Evolutionary conservation across 2,113 vertebrate species (phyloP).

Genomic region (Andinoacara biseriatus): DNA sequence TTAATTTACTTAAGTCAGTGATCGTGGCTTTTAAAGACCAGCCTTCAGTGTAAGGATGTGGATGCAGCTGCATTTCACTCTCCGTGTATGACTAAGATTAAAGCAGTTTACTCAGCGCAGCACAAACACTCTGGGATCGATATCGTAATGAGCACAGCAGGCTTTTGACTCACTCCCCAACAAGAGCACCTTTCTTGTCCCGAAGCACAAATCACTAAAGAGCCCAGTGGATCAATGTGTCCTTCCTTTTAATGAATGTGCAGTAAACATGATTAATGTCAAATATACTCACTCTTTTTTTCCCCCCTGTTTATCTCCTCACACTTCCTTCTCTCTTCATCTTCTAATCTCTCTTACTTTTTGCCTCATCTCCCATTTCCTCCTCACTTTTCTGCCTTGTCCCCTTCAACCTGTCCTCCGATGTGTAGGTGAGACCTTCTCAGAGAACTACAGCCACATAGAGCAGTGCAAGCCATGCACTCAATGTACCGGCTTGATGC

Average conservation of each 20-base stretch:
- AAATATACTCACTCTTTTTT: constrained; percentile 59
- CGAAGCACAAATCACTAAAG: constrained; percentile 62
- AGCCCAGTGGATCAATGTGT: constrained; percentile 75
- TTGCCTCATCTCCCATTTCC: constrained; percentile 9
- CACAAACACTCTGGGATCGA: constrained; percentile 67
- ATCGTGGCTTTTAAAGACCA: neutral
- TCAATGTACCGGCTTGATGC: constrained; percentile 87
- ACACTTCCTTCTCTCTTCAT: constrained; percentile 25
- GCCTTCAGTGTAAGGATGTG: neutral
- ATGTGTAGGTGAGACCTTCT: constrained; percentile 88
- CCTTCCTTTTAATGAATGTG: constrained; percentile 67
- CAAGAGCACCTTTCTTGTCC: constrained; percentile 66
- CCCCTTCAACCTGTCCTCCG: neutral
- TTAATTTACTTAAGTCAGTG: neutral
- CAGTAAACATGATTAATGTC: constrained; percentile 75
- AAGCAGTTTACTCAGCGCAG: constrained; percentile 52
- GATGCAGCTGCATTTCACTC: constrained; percentile 1
- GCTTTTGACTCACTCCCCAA: constrained; percentile 48
- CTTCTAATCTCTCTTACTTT: constrained; percentile 30
- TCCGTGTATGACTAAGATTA: constrained; percentile 30
- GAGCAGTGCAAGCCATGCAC: constrained; percentile 89
- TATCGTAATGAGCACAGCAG: constrained; percentile 63
- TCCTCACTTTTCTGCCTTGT: neutral
- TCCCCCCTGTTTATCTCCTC: constrained; percentile 45
- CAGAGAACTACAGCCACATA: constrained; percentile 87